Conservation (phyloP, 2,888 invertebrate species). For the Hylaea fasciaria region DNA sequence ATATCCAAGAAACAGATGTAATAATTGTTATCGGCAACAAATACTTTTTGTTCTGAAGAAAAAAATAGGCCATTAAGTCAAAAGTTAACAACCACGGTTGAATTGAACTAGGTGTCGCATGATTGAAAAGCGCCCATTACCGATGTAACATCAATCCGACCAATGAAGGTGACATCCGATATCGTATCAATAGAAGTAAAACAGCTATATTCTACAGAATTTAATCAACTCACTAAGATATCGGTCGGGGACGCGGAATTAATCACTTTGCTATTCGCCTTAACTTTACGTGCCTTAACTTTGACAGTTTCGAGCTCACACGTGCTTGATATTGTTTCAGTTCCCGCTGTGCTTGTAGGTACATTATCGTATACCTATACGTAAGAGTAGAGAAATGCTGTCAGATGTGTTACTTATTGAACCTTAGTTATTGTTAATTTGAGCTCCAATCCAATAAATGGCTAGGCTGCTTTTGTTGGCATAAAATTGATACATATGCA, state of each 20-base stretch:
- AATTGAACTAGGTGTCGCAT: not conserved
- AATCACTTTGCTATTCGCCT: constrained; percentile 58
- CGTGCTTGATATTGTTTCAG: constrained; percentile 50
- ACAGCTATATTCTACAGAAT: constrained; percentile 57
- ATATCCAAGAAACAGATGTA: no score
- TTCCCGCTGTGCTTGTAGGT: constrained; percentile 23
- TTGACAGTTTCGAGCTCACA: constrained; percentile 54
- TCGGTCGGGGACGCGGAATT: constrained; percentile 65
- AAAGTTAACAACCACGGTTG: no score
- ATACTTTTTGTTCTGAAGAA: no score
- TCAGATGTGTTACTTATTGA: no score
- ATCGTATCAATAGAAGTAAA: constrained; percentile 10
- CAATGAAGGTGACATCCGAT: not conserved
- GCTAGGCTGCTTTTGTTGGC: no score
- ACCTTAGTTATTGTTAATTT: no score
- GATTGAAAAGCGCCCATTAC: not conserved
- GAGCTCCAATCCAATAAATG: no score
- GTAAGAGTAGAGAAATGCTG: constrained; percentile 24
- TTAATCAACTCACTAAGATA: constrained; percentile 78
- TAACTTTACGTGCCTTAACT: constrained; percentile 50
- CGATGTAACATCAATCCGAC: not conserved
- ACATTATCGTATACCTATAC: constrained; percentile 36
- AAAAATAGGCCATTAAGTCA: no score
- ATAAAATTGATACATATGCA: no score
- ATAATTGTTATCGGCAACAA: no score